Percentiles rank a stretch among this genome's conserved stretches.
These are phyloP conservation scores for Chiridota heheva DNA, from an alignment of 35 echinoderm and acorn worm species.

Conservation along the genomic window DNA sequence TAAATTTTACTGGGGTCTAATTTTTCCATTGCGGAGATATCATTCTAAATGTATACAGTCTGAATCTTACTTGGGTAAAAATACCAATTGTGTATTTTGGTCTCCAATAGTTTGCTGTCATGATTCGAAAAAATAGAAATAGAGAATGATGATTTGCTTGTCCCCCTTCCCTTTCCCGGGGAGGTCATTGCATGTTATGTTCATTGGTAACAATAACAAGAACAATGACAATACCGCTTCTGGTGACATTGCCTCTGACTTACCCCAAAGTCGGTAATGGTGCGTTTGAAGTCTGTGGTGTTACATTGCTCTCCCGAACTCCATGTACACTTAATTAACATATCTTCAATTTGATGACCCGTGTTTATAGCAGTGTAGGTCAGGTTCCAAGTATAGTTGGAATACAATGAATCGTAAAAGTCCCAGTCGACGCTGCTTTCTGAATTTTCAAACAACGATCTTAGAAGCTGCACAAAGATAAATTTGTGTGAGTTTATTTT, in stretches of 20 bases:
- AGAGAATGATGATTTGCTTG: not conserved
- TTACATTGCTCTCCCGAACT: slow-evolving; percentile 7
- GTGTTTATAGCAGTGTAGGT: slow-evolving; percentile 12
- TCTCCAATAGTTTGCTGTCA: not conserved
- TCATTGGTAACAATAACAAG: not conserved
- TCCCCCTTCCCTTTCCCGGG: not conserved
- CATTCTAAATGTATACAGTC: too few relatives aligned
- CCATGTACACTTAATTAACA: slow-evolving; percentile 10
- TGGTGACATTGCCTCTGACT: too few relatives aligned
- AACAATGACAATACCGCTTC: too few relatives aligned
- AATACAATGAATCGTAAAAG: not conserved
- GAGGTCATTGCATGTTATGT: not conserved
- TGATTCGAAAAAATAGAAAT: not conserved
- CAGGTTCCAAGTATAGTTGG: not conserved
- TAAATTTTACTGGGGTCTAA: too few relatives aligned
- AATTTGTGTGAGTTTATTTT: too few relatives aligned
- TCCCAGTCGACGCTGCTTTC: slow-evolving; percentile 42
- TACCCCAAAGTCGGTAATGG: slow-evolving; percentile 27
- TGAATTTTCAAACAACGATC: too few relatives aligned
- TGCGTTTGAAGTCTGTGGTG: not conserved
- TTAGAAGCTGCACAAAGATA: too few relatives aligned
- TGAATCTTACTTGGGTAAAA: not conserved
- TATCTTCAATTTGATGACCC: slow-evolving; percentile 22
- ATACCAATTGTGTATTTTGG: not conserved
- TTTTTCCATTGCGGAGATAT: too few relatives aligned